phyloP scores from a whole-genome alignment of 1,140 invertebrate species.

The Helicorthomorpha holstii region DNA sequence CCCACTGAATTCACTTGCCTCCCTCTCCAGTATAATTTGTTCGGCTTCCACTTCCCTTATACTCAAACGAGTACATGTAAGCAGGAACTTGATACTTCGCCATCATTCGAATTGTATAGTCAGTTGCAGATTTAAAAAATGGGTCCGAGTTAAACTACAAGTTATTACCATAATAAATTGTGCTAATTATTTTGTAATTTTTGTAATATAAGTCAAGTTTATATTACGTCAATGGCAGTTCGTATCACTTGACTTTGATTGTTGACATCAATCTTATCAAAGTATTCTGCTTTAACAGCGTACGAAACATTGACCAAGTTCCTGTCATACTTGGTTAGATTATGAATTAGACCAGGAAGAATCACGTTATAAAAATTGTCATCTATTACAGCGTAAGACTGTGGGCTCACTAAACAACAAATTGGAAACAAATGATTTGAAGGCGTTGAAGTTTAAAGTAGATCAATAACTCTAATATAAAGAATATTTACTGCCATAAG shows the following conservation, averaged over 20 bases:
- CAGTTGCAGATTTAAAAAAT: neutral
- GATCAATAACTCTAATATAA: no score
- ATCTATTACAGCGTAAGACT: neutral
- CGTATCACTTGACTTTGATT: neutral
- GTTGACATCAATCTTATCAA: neutral
- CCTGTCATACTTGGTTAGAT: neutral
- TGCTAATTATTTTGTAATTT: no score
- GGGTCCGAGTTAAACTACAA: neutral
- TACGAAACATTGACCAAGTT: neutral
- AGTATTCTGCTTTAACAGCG: neutral
- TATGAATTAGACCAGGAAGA: neutral
- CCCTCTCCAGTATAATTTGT: neutral
- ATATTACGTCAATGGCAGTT: neutral
- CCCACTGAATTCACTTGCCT: neutral
- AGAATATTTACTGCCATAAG: neutral
- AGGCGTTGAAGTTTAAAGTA: neutral
- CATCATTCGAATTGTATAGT: neutral
- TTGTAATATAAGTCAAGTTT: neutral
- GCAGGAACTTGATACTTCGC: neutral
- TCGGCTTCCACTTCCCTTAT: neutral
- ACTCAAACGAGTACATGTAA: neutral
- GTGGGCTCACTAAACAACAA: neutral
- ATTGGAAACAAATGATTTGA: neutral
- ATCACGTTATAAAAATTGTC: neutral
- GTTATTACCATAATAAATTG: neutral